Base-by-base conservation (phyloP, 1,140 invertebrate genomes). In the Drosophila subobscura region DNA sequence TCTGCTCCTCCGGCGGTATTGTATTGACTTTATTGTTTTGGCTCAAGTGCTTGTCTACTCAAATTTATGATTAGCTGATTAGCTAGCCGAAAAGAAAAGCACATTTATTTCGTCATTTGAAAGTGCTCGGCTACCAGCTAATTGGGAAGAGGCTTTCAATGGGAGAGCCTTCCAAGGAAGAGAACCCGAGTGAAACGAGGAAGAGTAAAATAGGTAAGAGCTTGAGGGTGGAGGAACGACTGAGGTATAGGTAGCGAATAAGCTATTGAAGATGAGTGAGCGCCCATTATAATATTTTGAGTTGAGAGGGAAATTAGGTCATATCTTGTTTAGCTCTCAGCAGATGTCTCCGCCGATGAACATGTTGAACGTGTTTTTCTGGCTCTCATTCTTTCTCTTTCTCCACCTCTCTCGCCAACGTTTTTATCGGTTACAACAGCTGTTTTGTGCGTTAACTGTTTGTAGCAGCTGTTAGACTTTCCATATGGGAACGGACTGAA, bases 231-330 rank as follows among this genome's bases (percentile, higher is more conserved):
- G 7, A 16, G 14, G 57, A 40, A 22, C n/a, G 55, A 14, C 49
- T 44, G 46, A 45, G 58, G 45, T 57, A 16, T 14, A 2, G 50
- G 20, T 58, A 37, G 57, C 33, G 44, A 52, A 52, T 44, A 40
- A 49, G 46, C 27, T 37, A 37, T 50, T 54, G 22, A 52, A 42
- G 54, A 51, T 51, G 51, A 47, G 56, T 46, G 61, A 29, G 64
- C 29, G 44, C 72, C 47, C 57, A 79, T 63, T 65, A 64, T 86
- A 77, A 86, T 85, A 85, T 85, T 79, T 81, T 37, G 3, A 37
- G 73, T 86, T 73, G 81, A 57, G 81, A 59, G 57, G 33, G 47
- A 78, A 85, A 86, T 86, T 85, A 51, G 81, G 81, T 85, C 83
- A 85, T 65, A 67, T 47, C 53, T 68, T 83, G 55, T 63, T 70